phyloP scores from a whole-genome alignment of 1,140 invertebrate genomes.

The Drosophila varians region DNA sequence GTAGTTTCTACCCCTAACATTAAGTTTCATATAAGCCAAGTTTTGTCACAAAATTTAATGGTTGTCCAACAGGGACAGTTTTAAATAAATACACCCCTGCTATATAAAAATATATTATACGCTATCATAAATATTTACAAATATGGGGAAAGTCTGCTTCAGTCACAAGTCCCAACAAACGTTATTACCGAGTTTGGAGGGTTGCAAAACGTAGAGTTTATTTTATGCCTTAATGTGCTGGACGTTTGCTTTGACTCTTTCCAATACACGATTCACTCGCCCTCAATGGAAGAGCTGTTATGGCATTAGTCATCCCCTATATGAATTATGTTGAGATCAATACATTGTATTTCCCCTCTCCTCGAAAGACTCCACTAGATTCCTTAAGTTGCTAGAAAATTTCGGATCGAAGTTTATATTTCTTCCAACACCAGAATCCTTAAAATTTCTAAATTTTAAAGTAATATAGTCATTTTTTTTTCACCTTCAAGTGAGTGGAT shows the following conservation, averaged over 20 bases:
- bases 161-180: too few species aligned
- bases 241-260: constrained; percentile 93
- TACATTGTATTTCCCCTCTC: constrained; percentile 76
- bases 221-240: constrained; percentile 93
- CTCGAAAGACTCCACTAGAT: constrained; percentile 71
- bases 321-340: constrained; percentile 92
- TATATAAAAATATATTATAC: too few species aligned
- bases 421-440: constrained; percentile 2
- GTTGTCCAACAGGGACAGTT: too few species aligned
- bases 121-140: too few species aligned
- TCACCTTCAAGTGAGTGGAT: constrained; percentile 6
- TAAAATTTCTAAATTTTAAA: neutral
- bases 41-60: too few species aligned
- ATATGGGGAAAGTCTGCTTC: too few species aligned
- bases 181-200: constrained; percentile 69
- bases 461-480: constrained; percentile 20
- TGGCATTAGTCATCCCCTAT: constrained; percentile 94
- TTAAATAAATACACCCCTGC: too few species aligned
- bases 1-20: too few species aligned
- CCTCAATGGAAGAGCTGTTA: constrained; percentile 88
- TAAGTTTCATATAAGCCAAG: too few species aligned
- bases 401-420: constrained; percentile 74
- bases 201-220: constrained; percentile 84
- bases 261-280: constrained; percentile 87
- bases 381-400: constrained; percentile 74